A percentile compares a stretch with the other conserved stretches of the same genome.
These are phyloP conservation scores for Gambelia wislizenii DNA, from an alignment of 2,797 vertebrate species.

Conservation along the genomic window DNA sequence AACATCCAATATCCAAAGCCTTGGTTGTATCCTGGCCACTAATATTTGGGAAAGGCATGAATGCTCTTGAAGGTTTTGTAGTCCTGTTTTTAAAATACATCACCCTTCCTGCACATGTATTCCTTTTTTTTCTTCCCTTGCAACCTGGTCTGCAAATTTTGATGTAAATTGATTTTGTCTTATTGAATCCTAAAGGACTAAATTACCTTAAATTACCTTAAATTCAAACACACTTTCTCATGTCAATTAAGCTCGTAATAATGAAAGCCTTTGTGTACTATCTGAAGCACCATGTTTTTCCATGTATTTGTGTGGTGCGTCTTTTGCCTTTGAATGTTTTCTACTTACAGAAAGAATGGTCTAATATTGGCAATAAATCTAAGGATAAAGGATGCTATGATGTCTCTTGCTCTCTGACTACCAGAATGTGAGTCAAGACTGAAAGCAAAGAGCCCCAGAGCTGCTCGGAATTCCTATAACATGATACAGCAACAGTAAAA, in stretches of 20 bases:
- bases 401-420: slow-evolving; percentile 4
- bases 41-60: neutral
- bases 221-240: neutral
- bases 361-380: slow-evolving; percentile 26
- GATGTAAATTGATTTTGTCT: neutral
- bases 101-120: neutral
- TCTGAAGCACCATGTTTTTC: neutral
- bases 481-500: neutral
- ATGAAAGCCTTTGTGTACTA: neutral
- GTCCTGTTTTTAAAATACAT: neutral
- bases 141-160: neutral
- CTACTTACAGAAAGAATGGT: slow-evolving; percentile 17
- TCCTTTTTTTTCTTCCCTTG: neutral
- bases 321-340: neutral
- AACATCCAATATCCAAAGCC: too few species aligned
- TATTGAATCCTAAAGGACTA: slow-evolving; percentile 5
- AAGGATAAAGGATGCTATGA: slow-evolving; percentile 11
- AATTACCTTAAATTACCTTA: slow-evolving; percentile 1
- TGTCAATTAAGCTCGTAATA: neutral
- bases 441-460: slow-evolving; percentile 14
- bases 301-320: neutral
- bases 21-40: too few species aligned
- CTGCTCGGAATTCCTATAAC: slow-evolving; percentile 15
- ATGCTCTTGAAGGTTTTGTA: neutral
- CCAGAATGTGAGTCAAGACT: neutral